Base-by-base conservation (phyloP, 2,113 vertebrate species). In the Eurystomus gularis region DNA sequence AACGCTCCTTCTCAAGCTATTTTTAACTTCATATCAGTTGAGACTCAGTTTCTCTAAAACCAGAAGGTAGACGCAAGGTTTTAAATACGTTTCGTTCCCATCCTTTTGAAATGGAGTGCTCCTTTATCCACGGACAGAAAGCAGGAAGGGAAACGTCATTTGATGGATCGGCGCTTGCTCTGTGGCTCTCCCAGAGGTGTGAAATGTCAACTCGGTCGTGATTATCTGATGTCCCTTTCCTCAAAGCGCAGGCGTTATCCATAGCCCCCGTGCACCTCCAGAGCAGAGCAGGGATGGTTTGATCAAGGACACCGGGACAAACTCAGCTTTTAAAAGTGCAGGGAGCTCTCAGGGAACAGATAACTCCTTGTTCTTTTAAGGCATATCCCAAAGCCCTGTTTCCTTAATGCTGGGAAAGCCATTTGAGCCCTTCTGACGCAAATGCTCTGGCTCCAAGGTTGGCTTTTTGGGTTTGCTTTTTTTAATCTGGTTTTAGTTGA, bases 251-350 rank as follows among this genome's bases (percentile, higher is more conserved):
- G 71, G 0, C 81, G 92, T 82, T 72, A 44, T 17, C 68, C 94
- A 23, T 19, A 33, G 76, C 82, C 58, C 54, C 72, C 35, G 33
- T 42, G 57, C 44, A 83, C 78, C 89, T 92, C 86, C 46, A 61
- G 86, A 60, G 76, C 2, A 12, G 17, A 82, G 52, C 1, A 3
- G 21, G 57, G 86, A 42, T 42, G 42, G 17, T 37, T 54, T 33
- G 39, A 62, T 72, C 94, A 95, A 94, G 96, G 95, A 31, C 93
- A 28, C 31, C 18, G 73, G 83, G 92, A 84, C 92, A 94, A 75
- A 84, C 61, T 39, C 39, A 26, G 55, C 71, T 86, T 77, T 68
- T 12, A 15, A 20, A 35, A n/a, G 66, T 40, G 42, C 66, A 4
- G 13, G 40, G 5, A 84, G 81, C 82, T 82, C 37, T 35, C 9